Conservation (phyloP, 2,113 vertebrate species). For the Oryzias woworae region DNA sequence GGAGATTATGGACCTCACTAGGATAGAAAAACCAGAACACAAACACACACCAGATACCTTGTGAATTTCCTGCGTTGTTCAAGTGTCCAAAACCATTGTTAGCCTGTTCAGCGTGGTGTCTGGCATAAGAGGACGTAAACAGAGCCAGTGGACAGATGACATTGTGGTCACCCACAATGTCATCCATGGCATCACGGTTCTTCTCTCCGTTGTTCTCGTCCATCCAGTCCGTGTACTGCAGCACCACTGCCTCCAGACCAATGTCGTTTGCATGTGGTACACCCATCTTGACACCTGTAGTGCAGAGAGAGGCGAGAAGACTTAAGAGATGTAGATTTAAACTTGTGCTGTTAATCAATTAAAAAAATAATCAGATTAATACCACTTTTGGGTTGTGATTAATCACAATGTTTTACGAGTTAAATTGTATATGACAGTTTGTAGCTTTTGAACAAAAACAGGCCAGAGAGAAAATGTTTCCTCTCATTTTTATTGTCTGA, state of each 20-base stretch:
- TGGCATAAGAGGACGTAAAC: conserved; percentile 81
- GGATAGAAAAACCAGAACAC: neutral
- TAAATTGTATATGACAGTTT: too few relatives aligned
- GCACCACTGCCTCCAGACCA: conserved; percentile 86
- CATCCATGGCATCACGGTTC: conserved; percentile 89
- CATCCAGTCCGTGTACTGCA: conserved; percentile 93
- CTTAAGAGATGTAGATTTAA: too few relatives aligned
- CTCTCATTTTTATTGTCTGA: too few relatives aligned
- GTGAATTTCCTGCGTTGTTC: conserved; percentile 67
- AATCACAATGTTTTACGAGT: too few relatives aligned
- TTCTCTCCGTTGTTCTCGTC: conserved; percentile 85
- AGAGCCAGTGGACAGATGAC: conserved; percentile 88
- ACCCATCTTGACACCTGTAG: conserved; percentile 81
- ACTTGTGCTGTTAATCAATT: too few relatives aligned
- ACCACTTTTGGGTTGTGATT: too few relatives aligned
- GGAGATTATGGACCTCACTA: too few relatives aligned
- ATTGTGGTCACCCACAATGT: conserved; percentile 92
- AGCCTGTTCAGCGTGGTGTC: conserved; percentile 70
- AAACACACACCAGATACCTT: conserved; percentile 47
- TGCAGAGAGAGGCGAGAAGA: too few relatives aligned
- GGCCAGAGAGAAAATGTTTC: too few relatives aligned
- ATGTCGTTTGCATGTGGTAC: conserved; percentile 90
- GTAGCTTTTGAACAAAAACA: too few relatives aligned
- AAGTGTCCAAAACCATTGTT: conserved; percentile 35
- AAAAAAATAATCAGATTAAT: too few relatives aligned